A percentile compares a stretch with the other conserved stretches of the same genome.
Evolutionary conservation across 2,113 vertebrate genomes (phyloP).

Genomic region (Larimichthys polyactis): DNA sequence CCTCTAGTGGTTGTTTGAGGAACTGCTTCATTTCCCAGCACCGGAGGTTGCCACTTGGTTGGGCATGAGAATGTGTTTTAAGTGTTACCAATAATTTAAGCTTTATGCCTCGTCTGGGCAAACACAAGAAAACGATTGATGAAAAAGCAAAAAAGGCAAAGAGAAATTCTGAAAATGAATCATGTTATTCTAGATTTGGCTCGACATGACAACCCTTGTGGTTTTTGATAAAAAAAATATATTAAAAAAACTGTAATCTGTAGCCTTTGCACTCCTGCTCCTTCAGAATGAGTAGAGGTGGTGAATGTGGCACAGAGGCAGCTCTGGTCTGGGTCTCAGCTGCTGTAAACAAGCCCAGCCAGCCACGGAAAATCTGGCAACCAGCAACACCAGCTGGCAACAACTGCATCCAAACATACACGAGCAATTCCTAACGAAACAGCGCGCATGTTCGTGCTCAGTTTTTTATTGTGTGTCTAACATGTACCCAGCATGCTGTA

Average conservation of each 20-base stretch:
- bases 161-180: not conserved
- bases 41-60: too few species aligned
- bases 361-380: constrained; percentile 54
- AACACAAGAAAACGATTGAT: not conserved
- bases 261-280: not conserved
- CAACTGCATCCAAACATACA: constrained; percentile 46
- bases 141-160: not conserved
- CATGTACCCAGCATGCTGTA: constrained; percentile 33
- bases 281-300: constrained; percentile 15
- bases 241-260: not conserved
- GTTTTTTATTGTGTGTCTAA: constrained; percentile 31
- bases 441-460: constrained; percentile 10
- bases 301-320: constrained; percentile 4
- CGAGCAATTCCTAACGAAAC: constrained; percentile 18
- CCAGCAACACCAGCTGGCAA: constrained; percentile 56
- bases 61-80: too few species aligned
- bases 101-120: not conserved
- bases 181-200: not conserved
- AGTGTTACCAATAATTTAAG: too few species aligned
- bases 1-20: too few species aligned
- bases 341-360: constrained; percentile 50
- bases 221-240: not conserved
- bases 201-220: not conserved
- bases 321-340: constrained; percentile 44
- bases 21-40: too few species aligned